Evolutionary conservation across 2,113 vertebrate species (phyloP).

Genomic region (Ochotona curzoniae): DNA sequence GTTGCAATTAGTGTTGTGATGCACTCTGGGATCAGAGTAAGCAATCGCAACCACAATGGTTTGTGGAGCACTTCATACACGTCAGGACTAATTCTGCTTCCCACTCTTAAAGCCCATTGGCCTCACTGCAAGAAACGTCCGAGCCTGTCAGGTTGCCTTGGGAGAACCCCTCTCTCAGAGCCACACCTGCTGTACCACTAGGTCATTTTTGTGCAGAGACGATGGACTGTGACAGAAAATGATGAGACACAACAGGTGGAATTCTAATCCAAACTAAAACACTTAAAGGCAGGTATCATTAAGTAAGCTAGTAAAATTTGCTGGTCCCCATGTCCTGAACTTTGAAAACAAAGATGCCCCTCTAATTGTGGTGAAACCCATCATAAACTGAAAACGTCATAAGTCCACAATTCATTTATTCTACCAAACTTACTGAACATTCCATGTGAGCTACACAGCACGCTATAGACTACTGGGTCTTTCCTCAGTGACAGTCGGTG

Average conservation of each 20-base stretch:
- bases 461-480: too few species aligned
- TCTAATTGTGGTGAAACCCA: neutral
- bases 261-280: neutral
- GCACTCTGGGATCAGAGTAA: neutral
- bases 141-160: accelerated
- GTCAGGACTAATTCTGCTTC: too few species aligned
- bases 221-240: neutral
- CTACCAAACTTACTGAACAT: neutral
- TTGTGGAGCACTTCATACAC: neutral
- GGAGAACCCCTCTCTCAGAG: neutral
- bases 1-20: neutral
- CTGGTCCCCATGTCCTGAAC: neutral
- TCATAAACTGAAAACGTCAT: neutral
- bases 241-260: neutral
- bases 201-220: neutral
- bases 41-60: neutral
- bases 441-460: neutral
- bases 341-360: neutral
- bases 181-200: too few species aligned
- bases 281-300: neutral
- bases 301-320: neutral
- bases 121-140: accelerated
- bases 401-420: neutral
- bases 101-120: neutral
- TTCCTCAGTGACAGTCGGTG: too few species aligned